Conservation (phyloP, 2,888 invertebrate species). For the Cephus nigrinus region DNA sequence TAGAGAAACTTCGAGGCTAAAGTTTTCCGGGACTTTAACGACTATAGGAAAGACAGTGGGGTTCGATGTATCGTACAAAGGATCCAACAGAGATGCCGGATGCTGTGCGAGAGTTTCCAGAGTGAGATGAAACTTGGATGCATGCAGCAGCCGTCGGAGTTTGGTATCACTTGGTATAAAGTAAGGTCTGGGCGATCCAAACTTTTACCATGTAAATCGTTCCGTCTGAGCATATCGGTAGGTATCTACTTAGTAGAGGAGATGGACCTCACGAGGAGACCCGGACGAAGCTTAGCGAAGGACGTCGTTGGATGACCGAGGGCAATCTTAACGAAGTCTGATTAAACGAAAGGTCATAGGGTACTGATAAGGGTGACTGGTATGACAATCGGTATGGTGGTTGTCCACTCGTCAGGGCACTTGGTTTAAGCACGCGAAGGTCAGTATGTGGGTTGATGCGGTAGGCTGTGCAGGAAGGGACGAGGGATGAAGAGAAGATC, state of each 20-base stretch:
- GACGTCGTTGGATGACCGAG: not conserved
- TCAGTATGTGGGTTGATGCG: conserved; percentile 48
- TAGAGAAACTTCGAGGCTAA: not conserved
- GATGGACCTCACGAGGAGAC: not conserved
- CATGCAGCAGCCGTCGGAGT: not conserved
- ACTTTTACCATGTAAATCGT: not conserved
- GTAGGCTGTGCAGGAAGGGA: conserved; percentile 12
- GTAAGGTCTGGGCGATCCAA: not conserved
- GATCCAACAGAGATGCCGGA: not conserved
- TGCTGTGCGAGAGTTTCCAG: not conserved
- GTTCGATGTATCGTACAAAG: not conserved
- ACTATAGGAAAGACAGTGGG: not conserved
- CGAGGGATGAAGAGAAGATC: conserved; percentile 11
- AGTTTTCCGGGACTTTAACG: not conserved
- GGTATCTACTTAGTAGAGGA: not conserved
- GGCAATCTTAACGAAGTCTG: not conserved
- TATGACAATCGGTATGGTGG: conserved; percentile 7
- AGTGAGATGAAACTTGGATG: not conserved
- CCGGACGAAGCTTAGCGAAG: not conserved
- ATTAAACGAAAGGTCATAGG: not conserved
- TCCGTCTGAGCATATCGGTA: not conserved
- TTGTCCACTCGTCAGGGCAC: conserved; percentile 32
- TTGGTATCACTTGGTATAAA: not conserved
- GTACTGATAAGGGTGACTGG: not conserved
- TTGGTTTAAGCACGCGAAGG: conserved; percentile 50